Conservation (phyloP, 2,797 vertebrate species). For the Coendou prehensilis region DNA sequence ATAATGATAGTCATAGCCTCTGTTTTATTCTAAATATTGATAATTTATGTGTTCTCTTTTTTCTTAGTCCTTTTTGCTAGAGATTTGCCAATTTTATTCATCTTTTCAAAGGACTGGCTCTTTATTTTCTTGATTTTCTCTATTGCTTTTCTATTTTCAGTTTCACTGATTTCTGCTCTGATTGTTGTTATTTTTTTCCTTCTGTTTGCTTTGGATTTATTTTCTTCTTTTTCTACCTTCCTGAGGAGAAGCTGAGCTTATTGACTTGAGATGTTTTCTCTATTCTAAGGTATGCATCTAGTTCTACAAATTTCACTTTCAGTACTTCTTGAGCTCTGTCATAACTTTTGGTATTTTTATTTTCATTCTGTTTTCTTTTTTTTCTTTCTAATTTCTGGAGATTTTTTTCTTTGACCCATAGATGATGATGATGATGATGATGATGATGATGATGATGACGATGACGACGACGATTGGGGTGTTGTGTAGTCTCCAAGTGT, state of each 20-base stretch:
- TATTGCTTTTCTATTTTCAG: background rate
- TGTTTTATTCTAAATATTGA: background rate
- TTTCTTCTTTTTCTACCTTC: conserved; percentile 24
- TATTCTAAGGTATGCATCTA: background rate
- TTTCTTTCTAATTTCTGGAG: background rate
- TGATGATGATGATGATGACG: no score
- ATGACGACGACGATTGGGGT: background rate
- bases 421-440: background rate
- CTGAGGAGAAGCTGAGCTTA: background rate
- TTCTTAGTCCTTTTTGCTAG: conserved; percentile 25
- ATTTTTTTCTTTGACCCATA: background rate
- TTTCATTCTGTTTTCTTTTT: background rate
- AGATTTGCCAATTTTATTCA: background rate
- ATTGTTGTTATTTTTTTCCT: background rate
- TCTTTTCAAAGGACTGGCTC: conserved; percentile 16
- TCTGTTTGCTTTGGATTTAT: background rate
- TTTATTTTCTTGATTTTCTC: conserved; percentile 23
- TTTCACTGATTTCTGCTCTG: conserved; percentile 25
- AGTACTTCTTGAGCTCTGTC: background rate
- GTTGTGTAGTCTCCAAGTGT: background rate
- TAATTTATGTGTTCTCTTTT: conserved; percentile 6
- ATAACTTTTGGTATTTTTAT: conserved; percentile 32
- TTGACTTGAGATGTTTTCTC: background rate
- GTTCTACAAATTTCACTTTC: background rate
- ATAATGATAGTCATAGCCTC: background rate